Conservation (phyloP, 1,140 invertebrate species). For the Monomorium pharaonis region DNA sequence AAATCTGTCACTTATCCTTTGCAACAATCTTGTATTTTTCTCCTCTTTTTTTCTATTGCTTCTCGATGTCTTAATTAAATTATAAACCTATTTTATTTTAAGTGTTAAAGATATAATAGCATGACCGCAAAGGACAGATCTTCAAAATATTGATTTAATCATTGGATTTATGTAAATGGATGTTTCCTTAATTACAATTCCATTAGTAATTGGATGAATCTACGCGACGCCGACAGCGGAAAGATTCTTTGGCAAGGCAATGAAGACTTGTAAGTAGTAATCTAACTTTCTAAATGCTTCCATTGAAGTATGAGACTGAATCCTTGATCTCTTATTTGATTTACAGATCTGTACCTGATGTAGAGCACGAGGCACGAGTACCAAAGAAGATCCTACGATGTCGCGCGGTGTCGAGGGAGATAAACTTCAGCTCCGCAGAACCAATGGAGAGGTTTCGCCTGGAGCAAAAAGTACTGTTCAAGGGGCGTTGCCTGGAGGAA, state of each 20-base stretch:
- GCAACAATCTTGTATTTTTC: neutral
- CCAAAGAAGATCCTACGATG: constrained; percentile 99
- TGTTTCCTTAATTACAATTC: constrained; percentile 62
- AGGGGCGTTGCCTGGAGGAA: constrained; percentile 95
- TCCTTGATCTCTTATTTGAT: constrained; percentile 35
- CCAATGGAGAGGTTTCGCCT: constrained; percentile 98
- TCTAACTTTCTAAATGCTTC: neutral
- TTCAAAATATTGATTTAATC: neutral
- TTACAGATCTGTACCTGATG: constrained; percentile 91
- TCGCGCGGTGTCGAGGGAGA: constrained; percentile 97
- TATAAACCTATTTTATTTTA: neutral
- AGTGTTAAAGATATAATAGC: neutral
- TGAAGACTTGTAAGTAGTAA: constrained; percentile 95
- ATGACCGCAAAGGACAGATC: no score
- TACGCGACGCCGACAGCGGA: constrained; percentile 97
- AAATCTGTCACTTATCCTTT: neutral
- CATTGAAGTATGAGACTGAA: neutral
- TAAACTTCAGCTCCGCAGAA: constrained; percentile 99
- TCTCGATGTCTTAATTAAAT: neutral
- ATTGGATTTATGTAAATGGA: neutral
- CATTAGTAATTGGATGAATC: constrained; percentile 98
- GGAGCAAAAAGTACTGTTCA: constrained; percentile 96
- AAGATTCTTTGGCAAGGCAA: constrained; percentile 99
- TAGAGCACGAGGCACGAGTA: constrained; percentile 98
- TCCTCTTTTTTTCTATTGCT: no score